Evolutionary conservation across 2,113 vertebrate genomes (phyloP), one percentile per base, ranked within the genome.

Genomic region (Grammomys surdaster): DNA sequence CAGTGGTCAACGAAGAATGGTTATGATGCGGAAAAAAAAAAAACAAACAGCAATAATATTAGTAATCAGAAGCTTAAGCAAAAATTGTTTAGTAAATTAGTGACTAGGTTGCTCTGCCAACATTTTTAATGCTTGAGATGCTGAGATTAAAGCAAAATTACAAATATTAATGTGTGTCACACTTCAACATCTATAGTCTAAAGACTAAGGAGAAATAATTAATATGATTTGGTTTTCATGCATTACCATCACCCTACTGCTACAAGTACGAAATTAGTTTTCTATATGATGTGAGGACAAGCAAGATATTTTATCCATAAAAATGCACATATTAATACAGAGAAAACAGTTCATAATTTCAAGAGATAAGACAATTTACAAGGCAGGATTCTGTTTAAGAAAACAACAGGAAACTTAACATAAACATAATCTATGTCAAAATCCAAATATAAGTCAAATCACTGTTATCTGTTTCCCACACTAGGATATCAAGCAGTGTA

Each of bases 1-100:
- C 99, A 99, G 99, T 98, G 98, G 99, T 98, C 99, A 99, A 99
- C 98, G 98, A 97, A 99, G 99, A 99, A 98, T 98, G 98, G 99
- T 99, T 99, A 99, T 99, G 98, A 99, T 99, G 98, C 99, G 97
- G 98, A 99, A 99, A 89, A 98, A 99, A 99, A 89, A 93, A 98
- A 99, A 99, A 89, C 98, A 99, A 99, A 99, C 98, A 99, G 98
- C 98, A 99, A 98, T 98, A 99, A 98, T 99, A 99, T 99, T 99
- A 99, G 99, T 99, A 99, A 98, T 98, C 98, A 97, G 98, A 96
- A 99, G 98, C 97, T 98, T 95, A 98, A 96, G 97, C 95, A 98
- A 95, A 98, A 97, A 88, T 98, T 91, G 96, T 97, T 98, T 97
- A 98, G 98, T 98, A 98, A 97, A 99, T 98, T 98, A 99, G 98